These are phyloP conservation scores for Syngnathus scovelli DNA, from an alignment of 2,113 vertebrate genomes.

Conservation along the genomic window DNA sequence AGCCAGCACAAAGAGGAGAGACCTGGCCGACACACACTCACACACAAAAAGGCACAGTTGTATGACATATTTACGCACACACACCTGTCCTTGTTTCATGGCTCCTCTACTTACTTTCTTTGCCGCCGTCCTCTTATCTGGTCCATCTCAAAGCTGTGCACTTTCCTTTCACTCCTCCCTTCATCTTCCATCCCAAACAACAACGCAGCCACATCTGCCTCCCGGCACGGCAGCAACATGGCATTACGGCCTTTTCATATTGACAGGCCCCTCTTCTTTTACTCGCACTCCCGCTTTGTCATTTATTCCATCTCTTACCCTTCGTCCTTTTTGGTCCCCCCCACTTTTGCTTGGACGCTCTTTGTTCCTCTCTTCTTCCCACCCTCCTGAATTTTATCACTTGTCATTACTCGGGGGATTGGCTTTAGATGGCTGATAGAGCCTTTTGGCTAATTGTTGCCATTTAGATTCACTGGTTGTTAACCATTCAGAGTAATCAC, in stretches of 20 bases:
- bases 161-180: constrained; percentile 49
- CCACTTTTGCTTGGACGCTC: constrained; percentile 10
- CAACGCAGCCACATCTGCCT: constrained; percentile 15
- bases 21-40: constrained; percentile 45
- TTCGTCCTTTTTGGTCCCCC: constrained; percentile 5
- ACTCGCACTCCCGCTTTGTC: constrained; percentile 25
- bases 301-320: constrained; percentile 26
- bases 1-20: constrained; percentile 56
- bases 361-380: constrained; percentile 40
- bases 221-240: constrained; percentile 28
- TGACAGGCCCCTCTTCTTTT: constrained; percentile 39
- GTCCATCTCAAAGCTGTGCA: constrained; percentile 52
- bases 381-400: constrained; percentile 62
- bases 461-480: constrained; percentile 75
- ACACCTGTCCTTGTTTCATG: constrained; percentile 50
- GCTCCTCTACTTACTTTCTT: constrained; percentile 43
- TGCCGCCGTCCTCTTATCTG: constrained; percentile 45
- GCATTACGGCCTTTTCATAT: constrained; percentile 45
- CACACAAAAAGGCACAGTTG: constrained; percentile 23
- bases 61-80: constrained; percentile 26
- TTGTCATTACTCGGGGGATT: constrained; percentile 70
- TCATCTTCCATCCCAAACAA: constrained; percentile 30
- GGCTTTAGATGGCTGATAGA: constrained; percentile 70
- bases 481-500: constrained; percentile 59
- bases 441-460: constrained; percentile 75